These are phyloP conservation scores for Trematocara macrostoma DNA, from an alignment of 2,113 vertebrate genomes.

Conservation along the genomic window DNA sequence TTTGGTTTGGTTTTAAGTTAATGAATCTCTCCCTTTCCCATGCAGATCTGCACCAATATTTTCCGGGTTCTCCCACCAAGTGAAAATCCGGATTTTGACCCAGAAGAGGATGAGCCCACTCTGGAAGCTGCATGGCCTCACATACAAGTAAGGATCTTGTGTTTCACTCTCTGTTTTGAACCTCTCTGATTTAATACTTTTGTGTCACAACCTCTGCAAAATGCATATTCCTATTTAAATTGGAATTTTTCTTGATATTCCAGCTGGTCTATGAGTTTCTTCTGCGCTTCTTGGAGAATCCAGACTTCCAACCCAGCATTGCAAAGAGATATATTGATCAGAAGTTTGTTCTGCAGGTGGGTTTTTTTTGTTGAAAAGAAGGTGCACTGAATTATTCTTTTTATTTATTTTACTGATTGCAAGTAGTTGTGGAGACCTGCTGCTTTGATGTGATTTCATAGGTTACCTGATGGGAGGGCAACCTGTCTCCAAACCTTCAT, in stretches of 20 bases:
- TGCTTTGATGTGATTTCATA: neutral
- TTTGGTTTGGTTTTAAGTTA: neutral
- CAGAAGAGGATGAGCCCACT: constrained; percentile 96
- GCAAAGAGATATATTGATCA: constrained; percentile 95
- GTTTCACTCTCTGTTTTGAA: neutral
- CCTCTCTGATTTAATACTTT: neutral
- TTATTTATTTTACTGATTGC: neutral
- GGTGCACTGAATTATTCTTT: neutral
- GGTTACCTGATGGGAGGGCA: neutral
- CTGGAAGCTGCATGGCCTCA: constrained; percentile 97
- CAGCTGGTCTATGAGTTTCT: constrained; percentile 98
- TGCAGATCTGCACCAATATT: constrained; percentile 92
- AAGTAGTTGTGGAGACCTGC: neutral
- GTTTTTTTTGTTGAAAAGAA: neutral
- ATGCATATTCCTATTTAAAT: neutral
- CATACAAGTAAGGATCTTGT: constrained; percentile 79
- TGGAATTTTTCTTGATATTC: constrained; percentile 23
- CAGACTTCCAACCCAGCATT: constrained; percentile 95
- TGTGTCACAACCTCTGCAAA: neutral
- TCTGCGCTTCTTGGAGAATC: constrained; percentile 94
- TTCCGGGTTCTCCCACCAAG: constrained; percentile 96
- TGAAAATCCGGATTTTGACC: constrained; percentile 98
- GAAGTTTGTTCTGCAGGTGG: constrained; percentile 97
- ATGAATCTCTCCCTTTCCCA: neutral
- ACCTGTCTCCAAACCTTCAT: neutral